These are phyloP conservation scores for Tadarida brasiliensis DNA, from an alignment of 2,797 vertebrate genomes.

Conservation along the genomic window DNA sequence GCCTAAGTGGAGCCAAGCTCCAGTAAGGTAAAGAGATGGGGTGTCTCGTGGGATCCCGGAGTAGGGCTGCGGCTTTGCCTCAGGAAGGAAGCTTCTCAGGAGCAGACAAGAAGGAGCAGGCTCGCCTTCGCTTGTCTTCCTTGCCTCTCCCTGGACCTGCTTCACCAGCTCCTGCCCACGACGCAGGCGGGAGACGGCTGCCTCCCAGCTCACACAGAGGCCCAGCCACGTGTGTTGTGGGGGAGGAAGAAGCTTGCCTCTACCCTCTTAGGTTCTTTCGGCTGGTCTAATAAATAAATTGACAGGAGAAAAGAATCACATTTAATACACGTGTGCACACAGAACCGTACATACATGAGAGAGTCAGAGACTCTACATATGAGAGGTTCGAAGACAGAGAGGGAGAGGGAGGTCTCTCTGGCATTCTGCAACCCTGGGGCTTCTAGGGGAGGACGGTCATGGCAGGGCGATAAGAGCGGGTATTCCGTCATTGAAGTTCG, in stretches of 20 bases:
- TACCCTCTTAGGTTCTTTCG: background rate
- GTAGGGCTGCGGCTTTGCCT: background rate
- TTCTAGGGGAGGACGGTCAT: background rate
- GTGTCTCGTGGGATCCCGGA: background rate
- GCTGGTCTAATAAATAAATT: background rate
- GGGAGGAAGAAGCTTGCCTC: background rate
- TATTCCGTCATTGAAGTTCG: background rate
- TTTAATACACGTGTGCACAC: background rate
- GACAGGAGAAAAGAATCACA: background rate
- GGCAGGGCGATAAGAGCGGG: background rate
- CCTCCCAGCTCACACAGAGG: background rate
- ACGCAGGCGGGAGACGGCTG: fast-evolving
- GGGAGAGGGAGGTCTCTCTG: background rate
- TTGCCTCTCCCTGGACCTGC: background rate
- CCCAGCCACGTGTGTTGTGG: fast-evolving
- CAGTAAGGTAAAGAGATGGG: background rate
- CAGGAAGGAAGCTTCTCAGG: background rate
- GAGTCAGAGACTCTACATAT: background rate
- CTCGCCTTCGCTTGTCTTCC: background rate
- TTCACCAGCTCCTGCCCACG: fast-evolving
- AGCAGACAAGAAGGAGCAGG: background rate
- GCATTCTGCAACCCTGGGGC: background rate
- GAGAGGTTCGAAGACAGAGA: background rate
- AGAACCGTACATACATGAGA: background rate
- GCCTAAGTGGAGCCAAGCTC: background rate